Evolutionary conservation across 2,888 invertebrate species (phyloP), one percentile per base, ranked within the genome.

Genomic region (Himalopsyche anomala): DNA sequence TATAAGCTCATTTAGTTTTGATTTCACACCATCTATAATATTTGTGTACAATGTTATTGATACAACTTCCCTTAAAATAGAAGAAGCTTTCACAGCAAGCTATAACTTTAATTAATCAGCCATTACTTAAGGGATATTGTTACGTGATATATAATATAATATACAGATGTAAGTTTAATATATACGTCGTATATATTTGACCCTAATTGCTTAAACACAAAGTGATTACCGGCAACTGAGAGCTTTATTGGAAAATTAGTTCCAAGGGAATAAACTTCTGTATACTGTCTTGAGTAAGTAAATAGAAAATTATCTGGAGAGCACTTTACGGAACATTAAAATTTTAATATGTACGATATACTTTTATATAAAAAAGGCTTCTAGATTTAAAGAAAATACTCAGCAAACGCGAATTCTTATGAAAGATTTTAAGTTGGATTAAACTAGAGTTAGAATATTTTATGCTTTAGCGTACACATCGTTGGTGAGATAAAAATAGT

Each of bases 171-270:
- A 5, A 12, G 5, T 19, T n/a, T 62, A 62, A 6, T 19, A 62
- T 62, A 62, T 19, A 19, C 19, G 15, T 62, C 4, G 19, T 19
- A 51, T 19, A 15, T 28, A 28, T 62, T 28, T 62, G 62, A 62
- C 62, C 62, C 11, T 62, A 62, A 62, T 62, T 62, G 62, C 62
- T 62, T 62, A 19, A 19, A 62, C 62, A 62, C 62, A 62, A 19
- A 62, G 62, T 62, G 19, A 62, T 62, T 62, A 62, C 62, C 62
- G 62, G 62, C 9, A 62, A 62, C 62, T 62, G 8, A 62, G 62
- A 62, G 62, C 62, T 62, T 62, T 62, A 62, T 19, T 19, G 28
- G 62, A 62, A 62, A 62, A 62, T 62, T 19, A 62, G 62, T 62
- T 62, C 62, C 62, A 62, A 9, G 62, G 62, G 62, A 62, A 62